Conservation (phyloP, 2,113 vertebrate genomes). For the Peromyscus polionotus region DNA sequence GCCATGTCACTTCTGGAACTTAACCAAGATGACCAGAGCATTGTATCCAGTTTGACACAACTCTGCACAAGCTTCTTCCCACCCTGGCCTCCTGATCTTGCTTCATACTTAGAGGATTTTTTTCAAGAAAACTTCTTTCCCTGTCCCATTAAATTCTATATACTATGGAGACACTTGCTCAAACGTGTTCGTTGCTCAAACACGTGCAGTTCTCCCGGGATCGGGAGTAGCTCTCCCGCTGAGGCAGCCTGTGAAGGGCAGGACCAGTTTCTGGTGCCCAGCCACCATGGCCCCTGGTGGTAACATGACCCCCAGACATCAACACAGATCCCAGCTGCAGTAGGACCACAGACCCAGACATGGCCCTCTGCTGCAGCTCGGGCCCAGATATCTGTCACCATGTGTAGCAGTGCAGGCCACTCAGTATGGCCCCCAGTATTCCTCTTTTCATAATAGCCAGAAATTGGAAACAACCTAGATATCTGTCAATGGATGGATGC, state of each 20-base stretch:
- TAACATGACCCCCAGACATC: neutral
- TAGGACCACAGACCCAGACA: neutral
- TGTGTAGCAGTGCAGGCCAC: neutral
- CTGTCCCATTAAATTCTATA: neutral
- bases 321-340: neutral
- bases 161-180: neutral
- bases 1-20: neutral
- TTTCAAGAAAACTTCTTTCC: constrained; percentile 16
- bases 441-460: neutral
- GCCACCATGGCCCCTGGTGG: neutral
- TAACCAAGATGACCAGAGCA: neutral
- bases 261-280: neutral
- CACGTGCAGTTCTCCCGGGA: neutral
- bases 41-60: neutral
- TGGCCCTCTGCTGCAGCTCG: neutral
- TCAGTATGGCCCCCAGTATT: neutral
- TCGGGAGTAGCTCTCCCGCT: neutral
- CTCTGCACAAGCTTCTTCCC: neutral
- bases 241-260: neutral
- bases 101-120: neutral
- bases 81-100: neutral
- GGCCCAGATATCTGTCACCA: neutral
- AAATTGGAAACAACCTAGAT: neutral
- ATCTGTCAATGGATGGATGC: neutral
- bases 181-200: neutral